These are phyloP conservation scores for Elephas maximus DNA, from an alignment of 2,113 vertebrate species.

Conservation along the genomic window DNA sequence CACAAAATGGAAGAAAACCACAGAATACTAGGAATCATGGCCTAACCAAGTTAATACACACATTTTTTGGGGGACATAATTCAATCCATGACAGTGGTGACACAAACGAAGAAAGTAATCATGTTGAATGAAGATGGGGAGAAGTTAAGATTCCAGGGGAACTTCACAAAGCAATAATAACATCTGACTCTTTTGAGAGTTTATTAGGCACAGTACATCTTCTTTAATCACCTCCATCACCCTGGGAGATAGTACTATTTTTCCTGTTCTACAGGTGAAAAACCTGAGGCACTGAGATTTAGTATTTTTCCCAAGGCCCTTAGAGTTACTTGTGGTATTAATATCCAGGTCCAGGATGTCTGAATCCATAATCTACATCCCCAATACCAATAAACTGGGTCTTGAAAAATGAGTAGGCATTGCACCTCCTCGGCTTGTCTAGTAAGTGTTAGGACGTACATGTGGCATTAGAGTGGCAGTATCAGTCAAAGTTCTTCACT, in stretches of 20 bases:
- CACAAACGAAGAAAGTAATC: not conserved
- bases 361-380: not conserved
- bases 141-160: not conserved
- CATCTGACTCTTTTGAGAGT: not conserved
- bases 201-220: not conserved
- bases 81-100: not conserved
- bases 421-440: not conserved
- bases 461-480: not conserved
- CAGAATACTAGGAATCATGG: no score
- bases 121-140: not conserved
- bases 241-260: not conserved
- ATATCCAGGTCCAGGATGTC: not conserved
- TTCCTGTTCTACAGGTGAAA: not conserved
- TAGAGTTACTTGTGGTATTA: not conserved
- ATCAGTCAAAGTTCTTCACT: not conserved
- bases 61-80: no score
- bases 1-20: no score
- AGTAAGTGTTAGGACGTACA: not conserved
- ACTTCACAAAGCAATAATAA: not conserved
- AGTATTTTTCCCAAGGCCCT: not conserved
- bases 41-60: no score
- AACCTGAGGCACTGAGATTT: not conserved
- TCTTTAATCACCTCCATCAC: not conserved
- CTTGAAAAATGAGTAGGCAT: not conserved
- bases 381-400: not conserved